phyloP scores from a whole-genome alignment of 2,797 vertebrate genomes.

The Macrochelys suwanniensis region DNA sequence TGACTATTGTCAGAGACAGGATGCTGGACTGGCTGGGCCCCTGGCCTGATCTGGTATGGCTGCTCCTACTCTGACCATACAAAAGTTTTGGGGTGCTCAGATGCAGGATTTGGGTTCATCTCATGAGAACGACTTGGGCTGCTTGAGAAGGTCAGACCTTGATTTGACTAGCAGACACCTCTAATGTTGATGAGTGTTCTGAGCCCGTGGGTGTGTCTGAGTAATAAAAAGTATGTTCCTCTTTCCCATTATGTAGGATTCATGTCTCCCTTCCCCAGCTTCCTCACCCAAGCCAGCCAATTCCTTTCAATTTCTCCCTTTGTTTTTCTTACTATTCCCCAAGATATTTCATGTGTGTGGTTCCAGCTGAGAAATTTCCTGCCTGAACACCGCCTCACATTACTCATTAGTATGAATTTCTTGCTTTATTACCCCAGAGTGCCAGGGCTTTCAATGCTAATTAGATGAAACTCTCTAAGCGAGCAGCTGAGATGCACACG shows the following conservation, averaged over 20 bases:
- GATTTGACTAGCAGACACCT: not conserved
- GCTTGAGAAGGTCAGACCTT: not conserved
- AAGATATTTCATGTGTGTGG: not conserved
- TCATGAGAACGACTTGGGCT: not conserved
- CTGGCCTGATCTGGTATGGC: not conserved
- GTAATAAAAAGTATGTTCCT: accelerated
- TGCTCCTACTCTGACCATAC: not conserved
- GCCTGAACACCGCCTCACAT: not conserved
- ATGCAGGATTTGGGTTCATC: not conserved
- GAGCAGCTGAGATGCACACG: not conserved
- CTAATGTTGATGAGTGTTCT: no score
- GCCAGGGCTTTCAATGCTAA: not conserved
- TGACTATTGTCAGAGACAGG: not conserved
- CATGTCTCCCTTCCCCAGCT: not conserved
- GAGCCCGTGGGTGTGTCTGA: not conserved
- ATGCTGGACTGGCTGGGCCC: not conserved
- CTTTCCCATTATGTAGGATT: not conserved
- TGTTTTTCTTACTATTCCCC: not conserved
- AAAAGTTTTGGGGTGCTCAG: not conserved
- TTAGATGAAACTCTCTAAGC: not conserved
- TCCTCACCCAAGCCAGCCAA: not conserved
- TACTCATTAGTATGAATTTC: accelerated
- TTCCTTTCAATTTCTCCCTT: not conserved
- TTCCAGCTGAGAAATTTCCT: not conserved
- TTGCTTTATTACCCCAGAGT: not conserved